Base-by-base conservation (phyloP, 2,888 invertebrate genomes). In the Eupelmus urozonus region DNA sequence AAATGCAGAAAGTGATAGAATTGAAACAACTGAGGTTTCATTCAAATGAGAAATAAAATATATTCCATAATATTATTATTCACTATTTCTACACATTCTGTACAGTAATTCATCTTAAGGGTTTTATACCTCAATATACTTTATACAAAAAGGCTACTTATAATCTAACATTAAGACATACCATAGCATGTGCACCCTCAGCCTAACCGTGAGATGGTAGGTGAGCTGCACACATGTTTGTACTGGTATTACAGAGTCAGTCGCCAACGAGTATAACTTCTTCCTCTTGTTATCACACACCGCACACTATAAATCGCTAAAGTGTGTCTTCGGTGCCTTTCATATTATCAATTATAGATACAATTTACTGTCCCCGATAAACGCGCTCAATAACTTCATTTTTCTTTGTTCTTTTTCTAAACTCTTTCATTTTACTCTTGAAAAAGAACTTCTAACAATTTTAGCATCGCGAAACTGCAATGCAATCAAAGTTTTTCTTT, bases 141-240 rank as follows among this genome's bases (percentile, higher is more conserved):
- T 89, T 89, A 89, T 89, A 89, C 89, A 89, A 89, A 89, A 89
- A 89, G 88, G 88, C 89, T 89, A 89, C 89, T 89, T 89, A 89
- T 88, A 87, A 89, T 88, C 89, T 89, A 89, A 89, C 88, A 89
- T 89, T 89, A 89, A 89, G 89, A 89, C 88, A 87, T 89, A 89
- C 89, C 88, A 88, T 89, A 88, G 89, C 89, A 89, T 88, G 88
- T 88, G 88, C 85, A 86, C 85, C 85, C 85, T 84, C 84, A 85
- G 86, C 85, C 87, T 80, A 84, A 82, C 82, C 85, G 80, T 83
- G 81, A 83, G 80, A 83, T 84, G 84, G 83, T 84, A 85, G 87
- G 84, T 86, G 85, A 84, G 84, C 83, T 85, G 85, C 87, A 87
- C 88, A 84, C 88, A 89, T 88, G 88, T 90, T 90, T 90, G 88